Base-by-base conservation (phyloP, 2,888 invertebrate genomes). In the Eremobia ochroleuca region DNA sequence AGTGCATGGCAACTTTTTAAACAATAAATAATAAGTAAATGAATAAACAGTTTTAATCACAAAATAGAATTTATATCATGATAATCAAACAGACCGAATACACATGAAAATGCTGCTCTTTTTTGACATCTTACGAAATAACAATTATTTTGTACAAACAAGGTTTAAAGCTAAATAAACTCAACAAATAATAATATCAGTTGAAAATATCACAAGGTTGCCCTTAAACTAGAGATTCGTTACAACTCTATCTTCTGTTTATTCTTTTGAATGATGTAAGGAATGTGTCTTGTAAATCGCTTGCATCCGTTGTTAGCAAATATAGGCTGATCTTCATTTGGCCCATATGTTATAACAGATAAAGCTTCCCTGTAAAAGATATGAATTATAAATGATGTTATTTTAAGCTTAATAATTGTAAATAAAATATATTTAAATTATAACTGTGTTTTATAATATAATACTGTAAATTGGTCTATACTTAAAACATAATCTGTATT, bases 301-400 rank as follows among this genome's bases (percentile, higher is more conserved):
- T 99, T 99, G 94, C 99, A 99, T 5, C 99, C 99, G 73, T 98
- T 98, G 85, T 97, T 98, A 5, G 99, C 98, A 94, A 98, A 99
- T 74, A 99, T 94, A 2, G 97, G 96, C 89, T 98, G 97, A n/a
- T 97, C 96, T 77, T 98, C 98, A 5, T 98, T 98, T 0, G 98
- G 98, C 46, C 98, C 98, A 94, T 98, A 99, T 46, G 97, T 97
- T 73, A 99, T 96, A 79, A 97, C 97, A 74, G 97, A 97, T 83
- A 98, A 94, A 18, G 98, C 97, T 89, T 97, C 97, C 62, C 98
- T 97, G 92, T 90, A 96, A 95, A 76, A 91, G 61, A 87, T 73
- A 34, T 62, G 67, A 82, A 49, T 85, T 73, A 65, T 64, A 31
- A 74, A 49, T n/a, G 31, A 73, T 79, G 25, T 72, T 43, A 76